Evolutionary conservation across 1,140 invertebrate species (phyloP).

Genomic region (Bombus sylvicola): DNA sequence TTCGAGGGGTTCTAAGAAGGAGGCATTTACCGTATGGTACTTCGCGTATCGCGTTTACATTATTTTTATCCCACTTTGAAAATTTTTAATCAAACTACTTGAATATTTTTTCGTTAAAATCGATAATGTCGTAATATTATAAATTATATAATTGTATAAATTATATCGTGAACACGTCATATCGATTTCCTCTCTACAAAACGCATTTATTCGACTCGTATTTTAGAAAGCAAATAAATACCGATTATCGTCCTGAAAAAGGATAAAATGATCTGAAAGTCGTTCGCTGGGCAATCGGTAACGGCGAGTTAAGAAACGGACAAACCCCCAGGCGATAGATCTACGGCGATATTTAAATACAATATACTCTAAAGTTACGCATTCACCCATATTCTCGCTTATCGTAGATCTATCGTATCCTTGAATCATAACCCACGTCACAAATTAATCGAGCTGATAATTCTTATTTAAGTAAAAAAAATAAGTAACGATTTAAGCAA

Average conservation of each 20-base stretch:
- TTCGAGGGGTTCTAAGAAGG: background rate
- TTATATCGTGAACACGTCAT: too few relatives aligned
- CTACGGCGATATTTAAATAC: background rate
- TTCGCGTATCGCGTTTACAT: background rate
- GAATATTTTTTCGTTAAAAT: too few relatives aligned
- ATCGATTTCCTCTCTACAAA: background rate
- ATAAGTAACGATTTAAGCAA: background rate
- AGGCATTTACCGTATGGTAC: background rate
- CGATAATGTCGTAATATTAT: too few relatives aligned
- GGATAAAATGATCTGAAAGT: background rate
- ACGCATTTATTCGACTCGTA: background rate
- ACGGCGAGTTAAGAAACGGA: background rate
- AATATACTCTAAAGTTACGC: background rate
- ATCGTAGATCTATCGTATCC: slow-evolving; percentile 5
- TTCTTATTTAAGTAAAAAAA: background rate
- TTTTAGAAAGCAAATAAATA: background rate
- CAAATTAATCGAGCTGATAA: background rate
- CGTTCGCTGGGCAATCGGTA: background rate
- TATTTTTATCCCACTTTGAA: background rate
- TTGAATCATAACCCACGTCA: background rate
- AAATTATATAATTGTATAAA: too few relatives aligned
- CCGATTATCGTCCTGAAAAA: background rate
- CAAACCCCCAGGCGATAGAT: background rate
- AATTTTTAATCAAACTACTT: background rate
- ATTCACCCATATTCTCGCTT: background rate